Evolutionary conservation across 2,797 vertebrate genomes (phyloP), one percentile per base, ranked within the genome.

Genomic region (Toxotes lorentzi): DNA sequence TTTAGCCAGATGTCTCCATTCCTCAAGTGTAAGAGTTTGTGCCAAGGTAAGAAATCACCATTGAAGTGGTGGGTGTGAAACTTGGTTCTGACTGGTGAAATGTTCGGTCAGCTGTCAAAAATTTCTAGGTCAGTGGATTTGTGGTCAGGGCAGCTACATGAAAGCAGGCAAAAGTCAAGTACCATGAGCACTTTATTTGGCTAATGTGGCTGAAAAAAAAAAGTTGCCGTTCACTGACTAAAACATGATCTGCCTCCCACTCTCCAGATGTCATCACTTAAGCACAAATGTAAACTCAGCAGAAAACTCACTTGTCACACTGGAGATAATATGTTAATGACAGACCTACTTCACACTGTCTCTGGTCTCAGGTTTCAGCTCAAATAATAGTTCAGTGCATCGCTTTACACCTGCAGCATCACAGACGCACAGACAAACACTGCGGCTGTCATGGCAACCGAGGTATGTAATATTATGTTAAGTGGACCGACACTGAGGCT

Each of bases 361-460:
- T 61, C 54, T 65, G 19, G 10, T 72, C 61, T 81, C 79, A 9
- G 30, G 69, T 83, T 83, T 66, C 85, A 63, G 67, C 63, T 81
- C 17, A 54, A 69, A 70, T 67, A 76, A 63, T 34, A 40, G 62
- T 61, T 38, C 1, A n/a, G 47, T 76, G 85, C 85, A 50, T 79
- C 82, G n/a, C 50, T 90, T 88, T 68, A 88, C 88, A 92, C 89
- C 89, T 91, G 89, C 81, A 78, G 77, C 60, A 59, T 79, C 66
- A 57, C 75, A 45, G 14, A 53, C 62, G 75, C 69, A 38, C 76
- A 51, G 70, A 64, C 79, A 89, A 89, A 89, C 87, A 84, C 76
- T 0, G 23, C 0, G 12, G 90, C 73, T 89, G 91, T 65, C 91
- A 91, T 87, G 79, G 86, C 78, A 91, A 92, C 92, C 64, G 83